These are phyloP conservation scores for Thalassaphorura encarpata DNA, from an alignment of 1,140 invertebrate species.

Conservation along the genomic window DNA sequence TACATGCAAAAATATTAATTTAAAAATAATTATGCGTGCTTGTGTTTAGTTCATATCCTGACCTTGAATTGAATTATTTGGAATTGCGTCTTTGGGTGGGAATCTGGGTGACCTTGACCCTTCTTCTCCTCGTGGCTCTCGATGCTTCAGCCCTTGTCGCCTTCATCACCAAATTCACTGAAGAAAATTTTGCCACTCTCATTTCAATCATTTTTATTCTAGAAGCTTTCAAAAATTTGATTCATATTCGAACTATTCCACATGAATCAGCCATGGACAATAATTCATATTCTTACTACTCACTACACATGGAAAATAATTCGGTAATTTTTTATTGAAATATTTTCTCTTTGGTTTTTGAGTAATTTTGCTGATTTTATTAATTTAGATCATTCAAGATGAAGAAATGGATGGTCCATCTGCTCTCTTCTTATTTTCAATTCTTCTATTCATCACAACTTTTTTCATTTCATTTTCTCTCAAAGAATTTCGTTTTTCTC, in stretches of 20 bases:
- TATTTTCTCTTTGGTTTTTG: too few relatives aligned
- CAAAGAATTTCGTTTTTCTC: constrained; percentile 33
- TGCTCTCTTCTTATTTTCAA: constrained; percentile 36
- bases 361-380: too few relatives aligned
- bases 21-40: too few relatives aligned
- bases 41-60: too few relatives aligned
- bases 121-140: constrained; percentile 38
- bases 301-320: not conserved
- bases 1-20: too few relatives aligned
- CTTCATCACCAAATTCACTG: constrained; percentile 40
- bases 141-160: constrained; percentile 36
- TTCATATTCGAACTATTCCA: constrained; percentile 7
- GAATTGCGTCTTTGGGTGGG: constrained; percentile 40
- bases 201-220: too few relatives aligned
- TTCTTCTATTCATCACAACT: constrained; percentile 38
- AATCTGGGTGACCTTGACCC: constrained; percentile 37
- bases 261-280: constrained; percentile 27
- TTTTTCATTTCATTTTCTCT: constrained; percentile 36
- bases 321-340: too few relatives aligned
- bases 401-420: not conserved
- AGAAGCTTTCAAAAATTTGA: constrained; percentile 36
- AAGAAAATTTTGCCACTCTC: constrained; percentile 40
- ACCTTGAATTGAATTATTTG: constrained; percentile 38
- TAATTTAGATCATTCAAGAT: not conserved
- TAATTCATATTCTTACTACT: too few relatives aligned